A percentile compares a stretch with the other conserved stretches of the same genome.
Conservation (phyloP, 2,113 vertebrate species). For the Plotosus lineatus region DNA sequence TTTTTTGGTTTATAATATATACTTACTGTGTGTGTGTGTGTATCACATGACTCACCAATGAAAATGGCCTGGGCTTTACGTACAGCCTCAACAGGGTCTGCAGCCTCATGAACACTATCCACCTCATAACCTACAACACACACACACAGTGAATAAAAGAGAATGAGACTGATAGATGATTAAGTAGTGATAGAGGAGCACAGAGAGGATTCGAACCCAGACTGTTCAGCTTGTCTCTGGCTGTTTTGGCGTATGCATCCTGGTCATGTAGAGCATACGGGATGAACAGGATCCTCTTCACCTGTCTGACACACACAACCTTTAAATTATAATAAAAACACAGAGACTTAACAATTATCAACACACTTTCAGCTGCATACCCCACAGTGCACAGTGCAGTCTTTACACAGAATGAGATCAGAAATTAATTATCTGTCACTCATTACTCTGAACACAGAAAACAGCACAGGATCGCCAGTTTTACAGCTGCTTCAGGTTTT, state of each 20-base stretch:
- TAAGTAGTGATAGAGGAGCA: background rate
- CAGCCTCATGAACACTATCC: conserved; percentile 82
- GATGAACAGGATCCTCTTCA: conserved; percentile 79
- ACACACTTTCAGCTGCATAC: too few relatives aligned
- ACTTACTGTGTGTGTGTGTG: too few relatives aligned
- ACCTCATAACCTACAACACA: conserved; percentile 75
- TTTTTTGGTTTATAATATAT: too few relatives aligned
- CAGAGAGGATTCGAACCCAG: conserved; percentile 67
- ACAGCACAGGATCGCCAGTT: too few relatives aligned
- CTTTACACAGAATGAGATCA: background rate
- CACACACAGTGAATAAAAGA: background rate
- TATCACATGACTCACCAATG: conserved; percentile 68
- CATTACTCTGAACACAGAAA: too few relatives aligned
- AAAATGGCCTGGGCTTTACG: conserved; percentile 81
- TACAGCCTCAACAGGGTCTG: conserved; percentile 77
- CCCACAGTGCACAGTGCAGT: background rate
- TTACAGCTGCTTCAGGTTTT: too few relatives aligned
- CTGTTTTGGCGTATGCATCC: conserved; percentile 75
- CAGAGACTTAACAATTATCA: background rate
- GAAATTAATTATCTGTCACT: too few relatives aligned
- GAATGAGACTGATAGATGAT: background rate
- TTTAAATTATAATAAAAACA: background rate
- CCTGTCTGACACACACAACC: conserved; percentile 62
- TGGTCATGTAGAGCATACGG: conserved; percentile 81
- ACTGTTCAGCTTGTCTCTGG: conserved; percentile 74